Evolutionary conservation across 2,888 invertebrate genomes (phyloP), one percentile per base, ranked within the genome.

Genomic region (Iphiclides podalirius): DNA sequence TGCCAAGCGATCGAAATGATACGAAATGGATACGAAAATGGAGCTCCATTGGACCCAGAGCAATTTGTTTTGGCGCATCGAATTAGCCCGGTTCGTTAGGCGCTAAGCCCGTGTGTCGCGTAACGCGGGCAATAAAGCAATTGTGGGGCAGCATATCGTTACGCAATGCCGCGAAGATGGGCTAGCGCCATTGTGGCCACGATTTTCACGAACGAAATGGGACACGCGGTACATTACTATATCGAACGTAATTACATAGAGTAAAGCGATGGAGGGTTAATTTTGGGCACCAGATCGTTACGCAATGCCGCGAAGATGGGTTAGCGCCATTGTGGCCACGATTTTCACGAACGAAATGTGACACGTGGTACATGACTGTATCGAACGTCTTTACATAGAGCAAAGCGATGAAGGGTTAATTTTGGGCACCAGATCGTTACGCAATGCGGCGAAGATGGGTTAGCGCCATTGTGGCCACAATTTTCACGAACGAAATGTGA

Each of bases 91-190:
- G 39, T 39, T 50, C 31, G 50, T 11, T 13, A 35, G 33, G 3
- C 2, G 36, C 26, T 4, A 1, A 4, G 17, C 2, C 44, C 47
- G 61, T 68, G 39, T 62, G 61, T 64, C 39, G 15, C 52, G 56
- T 51, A 52, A 63, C 55, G 63, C 59, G 36, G 55, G 52, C 67
- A 71, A 71, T 75, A 71, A 71, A 70, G 65, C 70, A 75, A 76
- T 75, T 71, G 75, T 61, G 66, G 56, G 47, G 41, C 49, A 53
- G 48, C 57, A 54, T 59, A 41, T 55, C 41, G 66, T 75, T 71
- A 69, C 64, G 64, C 58, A 70, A 72, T 59, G 54, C 52, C 54
- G 52, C 60, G 49, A 58, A 37, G 50, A 50, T 50, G 52, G 52
- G 55, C 58, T 53, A 35, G 31, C 28, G 44, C 11, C 41, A 26